Percentiles rank a stretch among this genome's conserved stretches.
Evolutionary conservation across 2,797 vertebrate species (phyloP).

Genomic region (Tragelaphus oryx): DNA sequence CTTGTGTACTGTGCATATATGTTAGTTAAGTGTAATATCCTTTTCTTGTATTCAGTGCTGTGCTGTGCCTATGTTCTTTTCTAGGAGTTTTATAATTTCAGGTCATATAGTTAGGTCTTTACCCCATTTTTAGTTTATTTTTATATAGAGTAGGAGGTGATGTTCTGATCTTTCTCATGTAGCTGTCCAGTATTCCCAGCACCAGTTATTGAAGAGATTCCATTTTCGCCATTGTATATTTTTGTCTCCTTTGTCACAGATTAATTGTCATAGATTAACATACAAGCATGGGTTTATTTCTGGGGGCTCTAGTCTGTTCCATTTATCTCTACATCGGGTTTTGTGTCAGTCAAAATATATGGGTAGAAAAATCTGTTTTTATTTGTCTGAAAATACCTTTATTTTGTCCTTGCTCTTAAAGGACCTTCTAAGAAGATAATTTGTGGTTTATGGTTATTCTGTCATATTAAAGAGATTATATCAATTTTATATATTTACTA

Average conservation of each 20-base stretch:
- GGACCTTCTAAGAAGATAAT: background rate
- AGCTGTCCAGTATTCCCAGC: background rate
- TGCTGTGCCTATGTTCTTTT: background rate
- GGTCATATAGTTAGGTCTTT: background rate
- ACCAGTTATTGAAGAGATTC: background rate
- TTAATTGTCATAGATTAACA: background rate
- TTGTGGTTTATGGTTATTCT: background rate
- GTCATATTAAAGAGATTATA: background rate
- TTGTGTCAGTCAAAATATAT: background rate
- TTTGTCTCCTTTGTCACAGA: background rate
- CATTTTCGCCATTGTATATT: background rate
- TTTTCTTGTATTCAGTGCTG: background rate
- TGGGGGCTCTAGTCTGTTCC: background rate
- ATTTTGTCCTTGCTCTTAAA: background rate
- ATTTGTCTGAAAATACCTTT: background rate
- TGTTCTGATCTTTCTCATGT: background rate
- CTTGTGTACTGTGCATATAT: background rate
- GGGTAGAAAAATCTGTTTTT: background rate
- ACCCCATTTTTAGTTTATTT: background rate
- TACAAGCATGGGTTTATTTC: background rate
- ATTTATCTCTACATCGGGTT: background rate
- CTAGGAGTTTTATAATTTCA: background rate
- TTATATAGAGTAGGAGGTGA: background rate
- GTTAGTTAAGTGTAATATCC: background rate
- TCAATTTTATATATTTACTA: background rate